Conservation (phyloP, 1,140 invertebrate species). For the Cydia splendana region DNA sequence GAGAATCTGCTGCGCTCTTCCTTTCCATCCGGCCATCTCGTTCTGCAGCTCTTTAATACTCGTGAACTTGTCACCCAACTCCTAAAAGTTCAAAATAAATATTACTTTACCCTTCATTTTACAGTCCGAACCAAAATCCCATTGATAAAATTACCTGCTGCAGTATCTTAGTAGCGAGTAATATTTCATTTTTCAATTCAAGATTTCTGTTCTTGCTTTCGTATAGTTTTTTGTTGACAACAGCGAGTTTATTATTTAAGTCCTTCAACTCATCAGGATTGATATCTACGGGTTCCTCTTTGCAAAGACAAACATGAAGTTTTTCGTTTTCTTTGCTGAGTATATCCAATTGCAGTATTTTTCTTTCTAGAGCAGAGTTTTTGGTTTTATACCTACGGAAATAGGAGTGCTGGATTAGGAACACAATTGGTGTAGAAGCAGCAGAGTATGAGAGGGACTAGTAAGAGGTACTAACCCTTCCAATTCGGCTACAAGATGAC, state of each 20-base stretch:
- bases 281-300: conserved; percentile 56
- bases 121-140: too few species aligned
- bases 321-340: conserved; percentile 66
- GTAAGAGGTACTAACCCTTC: conserved; percentile 52
- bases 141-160: conserved; percentile 68
- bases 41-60: conserved; percentile 76
- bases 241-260: conserved; percentile 81
- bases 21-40: conserved; percentile 82
- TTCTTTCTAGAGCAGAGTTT: conserved; percentile 72
- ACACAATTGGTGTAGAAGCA: not conserved
- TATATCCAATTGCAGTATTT: conserved; percentile 66
- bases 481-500: conserved; percentile 78
- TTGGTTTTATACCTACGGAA: conserved; percentile 67
- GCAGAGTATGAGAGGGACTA: not conserved
- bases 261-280: conserved; percentile 80
- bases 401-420: not conserved
- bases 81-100: conserved; percentile 45
- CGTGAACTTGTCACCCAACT: conserved; percentile 83
- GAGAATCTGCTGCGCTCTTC: conserved; percentile 85
- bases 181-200: conserved; percentile 83
- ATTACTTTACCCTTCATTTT: too few species aligned
- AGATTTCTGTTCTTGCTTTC: conserved; percentile 84
- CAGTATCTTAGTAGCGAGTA: conserved; percentile 82
- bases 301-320: conserved; percentile 61
- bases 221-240: conserved; percentile 82